A percentile compares a stretch with the other conserved stretches of the same genome.
phyloP scores from a whole-genome alignment of 2,888 invertebrate genomes.

The Pseudococcus longispinus region DNA sequence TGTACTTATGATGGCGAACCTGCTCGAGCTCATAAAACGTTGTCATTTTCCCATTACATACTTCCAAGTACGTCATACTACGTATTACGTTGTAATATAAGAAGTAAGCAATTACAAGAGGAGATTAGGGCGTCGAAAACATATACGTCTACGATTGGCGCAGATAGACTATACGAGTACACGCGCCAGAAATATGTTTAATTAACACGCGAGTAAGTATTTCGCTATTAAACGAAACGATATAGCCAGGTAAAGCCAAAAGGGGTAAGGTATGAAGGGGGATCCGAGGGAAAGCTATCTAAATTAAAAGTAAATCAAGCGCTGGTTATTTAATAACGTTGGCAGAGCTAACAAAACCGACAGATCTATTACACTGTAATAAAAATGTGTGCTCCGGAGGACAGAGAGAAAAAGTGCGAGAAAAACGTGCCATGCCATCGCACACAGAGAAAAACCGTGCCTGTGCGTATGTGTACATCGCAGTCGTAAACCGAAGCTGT shows the following conservation, averaged over 20 bases:
- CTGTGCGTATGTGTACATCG: background rate
- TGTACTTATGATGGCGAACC: background rate
- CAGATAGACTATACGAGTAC: too few species aligned
- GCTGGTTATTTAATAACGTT: constrained; percentile 23
- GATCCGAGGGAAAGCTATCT: background rate
- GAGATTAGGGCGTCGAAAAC: background rate
- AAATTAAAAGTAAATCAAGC: constrained; percentile 42
- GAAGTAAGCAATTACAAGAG: background rate
- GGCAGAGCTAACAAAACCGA: constrained; percentile 20
- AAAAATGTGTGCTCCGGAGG: background rate
- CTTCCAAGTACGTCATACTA: too few species aligned
- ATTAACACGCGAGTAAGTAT: background rate
- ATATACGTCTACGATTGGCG: background rate
- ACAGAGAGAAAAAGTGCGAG: background rate
- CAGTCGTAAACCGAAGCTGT: constrained; percentile 26
- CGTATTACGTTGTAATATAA: too few species aligned
- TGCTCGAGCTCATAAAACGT: background rate
- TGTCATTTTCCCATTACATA: background rate
- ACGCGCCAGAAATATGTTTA: background rate
- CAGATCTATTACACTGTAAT: constrained; percentile 36
- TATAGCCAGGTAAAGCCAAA: background rate
- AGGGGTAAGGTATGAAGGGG: too few species aligned
- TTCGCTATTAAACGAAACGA: constrained; percentile 1
- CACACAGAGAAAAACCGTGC: background rate
- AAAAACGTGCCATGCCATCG: constrained; percentile 1